Evolutionary conservation across 1,140 invertebrate genomes (phyloP).

Genomic region (Cydia splendana): DNA sequence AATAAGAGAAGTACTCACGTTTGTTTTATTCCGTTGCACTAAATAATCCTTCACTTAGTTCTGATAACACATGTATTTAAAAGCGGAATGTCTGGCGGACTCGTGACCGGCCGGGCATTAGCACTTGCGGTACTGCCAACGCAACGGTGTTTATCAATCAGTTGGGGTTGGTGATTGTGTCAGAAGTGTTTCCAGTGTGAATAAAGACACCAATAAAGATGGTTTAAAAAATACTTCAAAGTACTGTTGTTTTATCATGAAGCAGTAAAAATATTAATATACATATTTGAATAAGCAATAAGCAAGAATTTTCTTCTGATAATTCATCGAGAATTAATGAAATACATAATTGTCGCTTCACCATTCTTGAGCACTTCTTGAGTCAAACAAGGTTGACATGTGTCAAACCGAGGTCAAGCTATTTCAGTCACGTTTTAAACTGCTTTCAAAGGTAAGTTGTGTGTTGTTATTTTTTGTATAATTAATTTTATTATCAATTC

Average conservation of each 20-base stretch:
- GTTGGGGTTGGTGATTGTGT: constrained; percentile 41
- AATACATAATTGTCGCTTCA: not conserved
- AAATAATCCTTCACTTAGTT: constrained; percentile 57
- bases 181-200: constrained; percentile 14
- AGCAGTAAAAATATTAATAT: too few species aligned
- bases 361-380: too few species aligned
- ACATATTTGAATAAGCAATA: too few species aligned
- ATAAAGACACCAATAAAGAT: too few species aligned
- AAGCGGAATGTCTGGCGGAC: constrained; percentile 55
- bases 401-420: not conserved
- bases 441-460: not conserved
- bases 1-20: constrained; percentile 53
- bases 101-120: constrained; percentile 71
- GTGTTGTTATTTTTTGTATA: not conserved
- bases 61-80: constrained; percentile 52
- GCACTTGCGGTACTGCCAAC: constrained; percentile 65
- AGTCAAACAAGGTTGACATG: not conserved
- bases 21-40: constrained; percentile 46
- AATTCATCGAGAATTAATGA: too few species aligned
- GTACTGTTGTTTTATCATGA: too few species aligned
- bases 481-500: not conserved
- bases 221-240: too few species aligned
- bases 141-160: constrained; percentile 45
- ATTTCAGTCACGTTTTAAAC: not conserved
- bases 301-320: too few species aligned